A percentile compares a stretch with the other conserved stretches of the same genome.
Evolutionary conservation across 2,113 vertebrate species (phyloP).

Genomic region (Daboia siamensis): DNA sequence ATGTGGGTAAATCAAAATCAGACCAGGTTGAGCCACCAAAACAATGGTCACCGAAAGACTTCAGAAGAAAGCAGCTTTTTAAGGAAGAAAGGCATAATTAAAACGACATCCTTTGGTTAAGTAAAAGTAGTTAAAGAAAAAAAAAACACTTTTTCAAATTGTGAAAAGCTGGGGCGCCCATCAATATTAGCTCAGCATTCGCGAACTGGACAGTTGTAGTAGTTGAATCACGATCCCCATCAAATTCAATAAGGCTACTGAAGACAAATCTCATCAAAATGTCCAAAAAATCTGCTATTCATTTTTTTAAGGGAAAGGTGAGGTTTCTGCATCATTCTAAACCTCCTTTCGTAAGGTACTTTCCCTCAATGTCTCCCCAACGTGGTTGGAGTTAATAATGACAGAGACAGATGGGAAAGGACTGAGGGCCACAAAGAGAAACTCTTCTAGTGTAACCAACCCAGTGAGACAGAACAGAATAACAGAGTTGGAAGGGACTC

Average conservation of each 20-base stretch:
- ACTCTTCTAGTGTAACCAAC: not conserved
- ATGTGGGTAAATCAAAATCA: conserved; percentile 15
- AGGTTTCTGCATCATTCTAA: not conserved
- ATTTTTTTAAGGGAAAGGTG: not conserved
- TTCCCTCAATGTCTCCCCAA: not conserved
- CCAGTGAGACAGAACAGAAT: no score
- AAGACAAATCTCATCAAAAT: not conserved
- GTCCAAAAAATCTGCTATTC: not conserved
- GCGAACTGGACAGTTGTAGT: accelerated
- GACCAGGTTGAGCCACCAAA: not conserved
- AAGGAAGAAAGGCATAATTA: accelerated
- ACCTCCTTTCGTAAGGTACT: not conserved
- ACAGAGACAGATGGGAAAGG: not conserved
- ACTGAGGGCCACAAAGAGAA: not conserved
- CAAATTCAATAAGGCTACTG: not conserved
- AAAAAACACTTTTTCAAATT: not conserved
- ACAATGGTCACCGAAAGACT: accelerated
- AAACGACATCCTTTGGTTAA: not conserved
- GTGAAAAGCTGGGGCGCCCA: not conserved
- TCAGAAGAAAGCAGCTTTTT: not conserved
- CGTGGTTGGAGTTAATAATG: not conserved
- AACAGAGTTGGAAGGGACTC: no score
- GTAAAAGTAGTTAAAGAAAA: not conserved
- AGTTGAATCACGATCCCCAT: not conserved
- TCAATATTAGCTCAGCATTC: not conserved